These are phyloP conservation scores for Oceanites oceanicus DNA, from an alignment of 2,113 vertebrate genomes.

Conservation along the genomic window DNA sequence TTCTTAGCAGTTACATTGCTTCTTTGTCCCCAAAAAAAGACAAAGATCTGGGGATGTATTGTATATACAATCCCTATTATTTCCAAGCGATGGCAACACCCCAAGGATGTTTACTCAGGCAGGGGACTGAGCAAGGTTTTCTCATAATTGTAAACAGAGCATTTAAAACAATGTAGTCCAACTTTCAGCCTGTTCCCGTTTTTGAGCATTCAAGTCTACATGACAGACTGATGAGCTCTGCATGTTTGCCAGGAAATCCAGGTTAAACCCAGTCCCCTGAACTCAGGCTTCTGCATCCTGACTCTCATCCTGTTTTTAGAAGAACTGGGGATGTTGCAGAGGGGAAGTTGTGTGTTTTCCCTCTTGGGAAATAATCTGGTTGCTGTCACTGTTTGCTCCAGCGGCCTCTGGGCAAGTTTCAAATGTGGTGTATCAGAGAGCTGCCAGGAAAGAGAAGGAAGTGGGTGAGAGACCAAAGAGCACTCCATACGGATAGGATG, in stretches of 20 bases:
- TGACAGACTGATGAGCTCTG: slow-evolving; percentile 52
- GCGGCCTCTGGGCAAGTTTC: neutral
- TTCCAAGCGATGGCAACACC: slow-evolving; percentile 27
- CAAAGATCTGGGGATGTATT: neutral
- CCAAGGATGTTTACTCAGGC: slow-evolving; percentile 36
- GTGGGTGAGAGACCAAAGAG: neutral
- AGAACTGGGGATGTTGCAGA: slow-evolving; percentile 12
- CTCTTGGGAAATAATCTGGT: neutral
- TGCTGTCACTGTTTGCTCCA: slow-evolving; percentile 4
- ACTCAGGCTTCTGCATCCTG: slow-evolving; percentile 66
- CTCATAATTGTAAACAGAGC: slow-evolving; percentile 57
- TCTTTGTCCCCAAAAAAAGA: neutral
- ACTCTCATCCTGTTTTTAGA: slow-evolving; percentile 76
- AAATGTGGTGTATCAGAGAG: neutral
- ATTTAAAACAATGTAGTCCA: slow-evolving; percentile 38
- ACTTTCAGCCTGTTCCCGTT: neutral
- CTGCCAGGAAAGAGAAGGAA: neutral
- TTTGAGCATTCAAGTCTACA: neutral
- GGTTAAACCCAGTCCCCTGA: slow-evolving; percentile 63
- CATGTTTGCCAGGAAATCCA: slow-evolving; percentile 72
- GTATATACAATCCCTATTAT: slow-evolving; percentile 30
- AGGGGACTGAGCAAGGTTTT: neutral
- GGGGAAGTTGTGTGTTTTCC: slow-evolving; percentile 23
- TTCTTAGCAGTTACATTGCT: neutral
- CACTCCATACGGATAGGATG: neutral